phyloP scores from a whole-genome alignment of 2,797 vertebrate species.

The Pseudochirops cupreus region DNA sequence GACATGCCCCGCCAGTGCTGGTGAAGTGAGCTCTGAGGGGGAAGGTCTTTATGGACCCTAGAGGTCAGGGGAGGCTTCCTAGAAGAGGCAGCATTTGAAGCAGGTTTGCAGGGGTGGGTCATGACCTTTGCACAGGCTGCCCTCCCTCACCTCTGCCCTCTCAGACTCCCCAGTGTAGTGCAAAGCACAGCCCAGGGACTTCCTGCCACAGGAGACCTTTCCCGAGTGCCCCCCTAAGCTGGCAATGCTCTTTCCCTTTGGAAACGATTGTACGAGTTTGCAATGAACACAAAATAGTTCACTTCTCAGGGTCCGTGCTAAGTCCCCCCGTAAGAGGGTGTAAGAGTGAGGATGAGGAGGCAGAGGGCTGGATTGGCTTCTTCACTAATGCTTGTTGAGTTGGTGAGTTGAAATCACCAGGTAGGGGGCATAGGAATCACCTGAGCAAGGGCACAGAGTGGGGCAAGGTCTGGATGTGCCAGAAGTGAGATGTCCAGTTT shows the following conservation, averaged over 20 bases:
- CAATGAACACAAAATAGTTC: not conserved
- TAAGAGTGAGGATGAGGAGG: too few relatives aligned
- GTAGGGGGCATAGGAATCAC: not conserved
- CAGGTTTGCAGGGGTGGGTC: not conserved
- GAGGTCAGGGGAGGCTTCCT: not conserved
- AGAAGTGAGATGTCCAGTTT: not conserved
- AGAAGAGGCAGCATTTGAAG: not conserved
- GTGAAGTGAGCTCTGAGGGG: not conserved
- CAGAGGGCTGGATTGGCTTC: too few relatives aligned
- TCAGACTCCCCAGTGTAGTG: not conserved
- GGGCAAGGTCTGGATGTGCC: not conserved
- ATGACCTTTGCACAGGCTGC: not conserved
- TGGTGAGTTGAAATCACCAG: not conserved
- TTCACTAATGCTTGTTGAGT: too few relatives aligned
- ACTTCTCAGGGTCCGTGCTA: not conserved
- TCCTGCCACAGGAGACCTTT: not conserved
- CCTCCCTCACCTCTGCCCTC: not conserved
- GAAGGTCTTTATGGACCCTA: not conserved
- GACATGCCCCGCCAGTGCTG: not conserved
- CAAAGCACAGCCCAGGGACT: not conserved
- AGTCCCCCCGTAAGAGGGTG: not conserved
- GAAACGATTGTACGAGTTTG: not conserved
- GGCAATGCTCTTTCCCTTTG: not conserved
- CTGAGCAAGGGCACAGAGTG: not conserved
- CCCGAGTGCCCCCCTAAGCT: not conserved